Base-by-base conservation (phyloP, 1,140 invertebrate genomes). In the Agrypnia vestita region DNA sequence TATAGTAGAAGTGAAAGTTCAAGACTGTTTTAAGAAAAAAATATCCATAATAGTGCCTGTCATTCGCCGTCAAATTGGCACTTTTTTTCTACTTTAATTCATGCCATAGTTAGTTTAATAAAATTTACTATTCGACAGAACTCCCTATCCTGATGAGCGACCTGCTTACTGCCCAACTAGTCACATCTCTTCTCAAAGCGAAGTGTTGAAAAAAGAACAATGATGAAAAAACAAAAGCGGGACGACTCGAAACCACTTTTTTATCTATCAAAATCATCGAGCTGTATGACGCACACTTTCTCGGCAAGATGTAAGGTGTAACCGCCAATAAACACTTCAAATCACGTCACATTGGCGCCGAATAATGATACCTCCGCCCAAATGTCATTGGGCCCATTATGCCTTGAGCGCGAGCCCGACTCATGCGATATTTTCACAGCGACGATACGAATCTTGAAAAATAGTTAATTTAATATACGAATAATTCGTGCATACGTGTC, bases 401-500 rank as follows among this genome's bases (percentile, higher is more conserved):
- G 19, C 43, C 15, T 10, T 64, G 17, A 17, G 11, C 17, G 11
- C 10, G 44, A 44, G 11, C 56, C 15, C 51, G 4, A 12, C 43
- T 21, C 43, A 17, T 69, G 44, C 25, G 13, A 53, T 19, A 3
- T 78, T 62, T 67, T 51, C 43, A 46, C 51, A 17, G 17, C 0
- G 53, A 19, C 72, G 77, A 72, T 78, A 78, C 17, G 43, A 71
- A 78, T 78, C 77, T 78, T 47, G 49, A 78, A 78, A 78, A 78
- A 78, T 78, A 49, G 77, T 78, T 72, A 72, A 78, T 78, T 78
- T 78, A 78, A 78, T 72, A 78, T 72, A 72, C 49, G 77, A 78
- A 78, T 78, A 78, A 78, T 78, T 78, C 77, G 77, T 78, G 77
- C 77, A 78, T 78, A 78, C 77, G 77, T 72, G 77, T 78, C 77